Evolutionary conservation across 2,113 vertebrate genomes (phyloP).

Genomic region (Pteruthius melanotis): DNA sequence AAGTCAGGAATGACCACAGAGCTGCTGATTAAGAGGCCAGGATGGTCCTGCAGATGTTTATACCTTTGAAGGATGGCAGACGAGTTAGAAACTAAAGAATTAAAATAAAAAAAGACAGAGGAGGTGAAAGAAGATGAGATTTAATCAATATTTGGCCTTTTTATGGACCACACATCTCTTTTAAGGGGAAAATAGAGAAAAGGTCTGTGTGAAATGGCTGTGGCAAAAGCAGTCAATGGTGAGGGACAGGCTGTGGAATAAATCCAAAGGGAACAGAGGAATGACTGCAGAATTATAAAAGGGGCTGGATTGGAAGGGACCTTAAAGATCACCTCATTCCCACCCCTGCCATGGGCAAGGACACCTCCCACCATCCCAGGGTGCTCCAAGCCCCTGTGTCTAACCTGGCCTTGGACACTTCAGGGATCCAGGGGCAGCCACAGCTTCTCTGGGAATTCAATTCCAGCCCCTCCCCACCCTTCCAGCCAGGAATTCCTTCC

Average conservation of each 20-base stretch:
- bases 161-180: fast-evolving
- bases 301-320: neutral
- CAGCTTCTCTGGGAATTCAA: neutral
- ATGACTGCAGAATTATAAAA: neutral
- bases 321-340: neutral
- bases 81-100: fast-evolving
- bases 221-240: neutral
- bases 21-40: neutral
- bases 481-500: neutral
- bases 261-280: neutral
- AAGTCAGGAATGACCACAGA: fast-evolving
- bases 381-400: fast-evolving
- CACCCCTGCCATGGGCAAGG: neutral
- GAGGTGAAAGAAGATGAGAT: neutral
- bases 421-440: neutral
- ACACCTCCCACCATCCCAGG: fast-evolving
- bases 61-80: neutral
- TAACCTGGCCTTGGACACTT: neutral
- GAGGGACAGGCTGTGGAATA: neutral
- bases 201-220: neutral
- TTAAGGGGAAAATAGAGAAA: neutral
- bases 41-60: fast-evolving
- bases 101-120: neutral
- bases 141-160: neutral
- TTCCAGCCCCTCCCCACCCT: neutral